Evolutionary conservation across 2,113 vertebrate species (phyloP), one percentile per base, ranked within the genome.

Genomic region (Microtus richardsoni): DNA sequence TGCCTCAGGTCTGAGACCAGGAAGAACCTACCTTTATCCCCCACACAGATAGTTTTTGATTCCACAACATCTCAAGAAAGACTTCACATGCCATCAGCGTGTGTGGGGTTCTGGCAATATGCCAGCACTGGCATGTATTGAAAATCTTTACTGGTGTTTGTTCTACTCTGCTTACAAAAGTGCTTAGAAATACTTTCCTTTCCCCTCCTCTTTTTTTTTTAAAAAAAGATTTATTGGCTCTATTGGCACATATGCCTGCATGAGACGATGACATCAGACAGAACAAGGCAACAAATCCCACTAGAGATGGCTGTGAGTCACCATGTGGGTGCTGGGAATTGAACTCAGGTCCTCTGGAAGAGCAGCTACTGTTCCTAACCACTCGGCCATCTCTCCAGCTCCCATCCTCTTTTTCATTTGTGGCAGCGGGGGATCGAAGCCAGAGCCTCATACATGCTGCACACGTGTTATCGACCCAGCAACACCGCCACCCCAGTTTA

Each of bases 101-200:
- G 41, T 3, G 1, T 1, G 3, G 87, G 21, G 41, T 28, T 41
- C 0, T 12, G 49, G 41, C 47, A 3, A 10, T 1, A 49, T 0
- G 14, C 30, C 21, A 11, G 16, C 0, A 0, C 24, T 5, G 14
- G 62, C 39, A 8, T 21, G 86, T 49, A 30, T 17, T 19, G 66
- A 24, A 24, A 74, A 70, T 44, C n/a, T 80, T 91, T 58, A 68
- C 16, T 1, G 21, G 17, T 68, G 58, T 62, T 62, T 68, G 49
- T 47, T 62, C 60, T 41, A 73, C 60, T 91, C 66, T 77, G 52
- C 83, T 87, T 68, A 83, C 24, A 87, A 28, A 94, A 39, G 70
- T 28, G 33, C 80, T 75, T 36, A 89, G 26, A 95, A 47, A 85
- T 85, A 33, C 16, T 28, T 64, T 41, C 26, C 58, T 13, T 60